phyloP scores from a whole-genome alignment of 35 echinoderm and acorn worm genomes.

The Diadema setosum region DNA sequence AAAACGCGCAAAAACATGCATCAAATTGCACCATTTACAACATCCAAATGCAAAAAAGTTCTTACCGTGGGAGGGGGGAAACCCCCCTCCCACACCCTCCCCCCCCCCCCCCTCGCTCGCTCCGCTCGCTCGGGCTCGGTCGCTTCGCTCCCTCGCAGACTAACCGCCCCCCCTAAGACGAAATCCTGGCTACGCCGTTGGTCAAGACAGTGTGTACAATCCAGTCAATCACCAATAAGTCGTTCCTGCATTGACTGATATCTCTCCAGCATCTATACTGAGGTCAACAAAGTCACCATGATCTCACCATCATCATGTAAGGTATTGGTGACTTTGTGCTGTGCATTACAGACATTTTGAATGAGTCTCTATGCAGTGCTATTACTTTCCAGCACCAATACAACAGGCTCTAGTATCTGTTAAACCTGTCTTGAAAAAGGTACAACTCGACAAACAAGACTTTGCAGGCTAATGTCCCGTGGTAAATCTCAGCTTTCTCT shows the following conservation, averaged over 20 bases:
- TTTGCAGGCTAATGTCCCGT: slow-evolving; percentile 62
- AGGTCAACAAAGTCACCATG: slow-evolving; percentile 27
- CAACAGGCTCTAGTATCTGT: slow-evolving; percentile 40
- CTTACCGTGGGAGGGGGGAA: too few relatives aligned
- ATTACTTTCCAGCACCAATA: not conserved
- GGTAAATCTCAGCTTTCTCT: slow-evolving; percentile 53
- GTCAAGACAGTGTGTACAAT: not conserved
- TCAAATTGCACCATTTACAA: too few relatives aligned
- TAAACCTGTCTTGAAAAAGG: slow-evolving; percentile 40
- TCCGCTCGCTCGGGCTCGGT: too few relatives aligned
- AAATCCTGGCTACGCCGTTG: too few relatives aligned
- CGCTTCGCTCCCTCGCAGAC: too few relatives aligned
- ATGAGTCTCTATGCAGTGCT: not conserved
- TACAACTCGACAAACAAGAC: slow-evolving; percentile 28
- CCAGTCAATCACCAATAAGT: not conserved
- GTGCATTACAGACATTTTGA: slow-evolving; percentile 10
- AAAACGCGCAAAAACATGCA: too few relatives aligned
- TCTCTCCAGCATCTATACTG: not conserved
- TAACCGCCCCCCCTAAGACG: too few relatives aligned
- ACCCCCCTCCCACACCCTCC: too few relatives aligned
- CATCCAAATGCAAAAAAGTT: too few relatives aligned
- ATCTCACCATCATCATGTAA: slow-evolving; percentile 5
- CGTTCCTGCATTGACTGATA: not conserved
- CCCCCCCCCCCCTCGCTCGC: too few relatives aligned
- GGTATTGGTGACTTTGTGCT: not conserved